These are phyloP conservation scores for Julus scandinavius DNA, from an alignment of 2,888 invertebrate species.

Conservation along the genomic window DNA sequence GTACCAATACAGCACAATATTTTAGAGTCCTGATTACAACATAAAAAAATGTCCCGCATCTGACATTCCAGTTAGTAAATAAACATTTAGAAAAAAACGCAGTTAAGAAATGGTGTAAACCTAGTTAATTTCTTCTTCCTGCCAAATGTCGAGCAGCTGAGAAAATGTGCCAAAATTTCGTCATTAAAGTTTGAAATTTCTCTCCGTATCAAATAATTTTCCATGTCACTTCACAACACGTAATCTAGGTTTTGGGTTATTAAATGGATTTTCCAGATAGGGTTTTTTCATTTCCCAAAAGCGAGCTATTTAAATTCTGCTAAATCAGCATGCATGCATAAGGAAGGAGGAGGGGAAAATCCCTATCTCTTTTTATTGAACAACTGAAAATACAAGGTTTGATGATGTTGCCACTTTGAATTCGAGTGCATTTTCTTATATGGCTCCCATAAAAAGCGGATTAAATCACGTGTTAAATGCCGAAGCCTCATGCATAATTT, in stretches of 20 bases:
- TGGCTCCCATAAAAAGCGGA: constrained; percentile 19
- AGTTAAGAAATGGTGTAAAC: neutral
- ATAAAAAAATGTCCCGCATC: too few relatives aligned
- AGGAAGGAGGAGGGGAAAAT: neutral
- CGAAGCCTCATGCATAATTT: constrained; percentile 19
- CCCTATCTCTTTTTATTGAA: neutral
- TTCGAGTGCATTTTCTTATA: constrained; percentile 13
- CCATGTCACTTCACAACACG: neutral
- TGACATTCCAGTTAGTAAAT: neutral
- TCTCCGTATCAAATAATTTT: neutral
- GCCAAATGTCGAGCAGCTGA: neutral
- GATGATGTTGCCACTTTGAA: constrained; percentile 46
- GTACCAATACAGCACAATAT: too few relatives aligned
- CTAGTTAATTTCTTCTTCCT: neutral
- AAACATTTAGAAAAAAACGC: neutral
- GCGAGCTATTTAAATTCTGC: constrained; percentile 37
- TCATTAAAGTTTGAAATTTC: neutral
- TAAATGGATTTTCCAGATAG: constrained; percentile 26
- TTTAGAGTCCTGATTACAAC: too few relatives aligned
- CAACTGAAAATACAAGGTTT: constrained; percentile 43
- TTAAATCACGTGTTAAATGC: constrained; percentile 39
- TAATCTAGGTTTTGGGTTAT: neutral
- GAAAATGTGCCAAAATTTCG: neutral
- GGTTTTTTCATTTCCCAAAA: constrained; percentile 3
- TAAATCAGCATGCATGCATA: neutral